Evolutionary conservation across 1,140 invertebrate genomes (phyloP).

Genomic region (Drosophila prosaltans): DNA sequence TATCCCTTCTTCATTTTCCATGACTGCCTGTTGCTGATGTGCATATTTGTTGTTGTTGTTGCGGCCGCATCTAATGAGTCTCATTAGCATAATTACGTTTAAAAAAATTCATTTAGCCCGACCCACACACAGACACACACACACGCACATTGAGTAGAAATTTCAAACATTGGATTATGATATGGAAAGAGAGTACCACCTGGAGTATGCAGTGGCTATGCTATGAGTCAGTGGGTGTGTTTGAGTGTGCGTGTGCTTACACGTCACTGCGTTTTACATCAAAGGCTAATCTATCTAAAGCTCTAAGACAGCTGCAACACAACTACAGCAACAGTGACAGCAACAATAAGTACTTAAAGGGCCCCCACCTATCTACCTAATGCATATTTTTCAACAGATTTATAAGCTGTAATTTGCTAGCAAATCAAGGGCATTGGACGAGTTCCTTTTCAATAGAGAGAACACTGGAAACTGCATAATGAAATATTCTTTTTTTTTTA

Average conservation of each 20-base stretch:
- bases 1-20: not conserved
- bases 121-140: not conserved
- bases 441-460: not conserved
- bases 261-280: slow-evolving; percentile 38
- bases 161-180: slow-evolving; percentile 37
- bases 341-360: not conserved
- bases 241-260: slow-evolving; percentile 18
- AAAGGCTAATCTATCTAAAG: slow-evolving; percentile 26
- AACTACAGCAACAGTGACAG: not conserved
- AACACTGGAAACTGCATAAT: not conserved
- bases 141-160: slow-evolving; percentile 22
- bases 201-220: slow-evolving; percentile 5
- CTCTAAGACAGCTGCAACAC: slow-evolving; percentile 18
- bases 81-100: slow-evolving; percentile 70
- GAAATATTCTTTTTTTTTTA: too few relatives aligned
- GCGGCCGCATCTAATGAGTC: slow-evolving; percentile 59
- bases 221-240: not conserved
- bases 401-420: not conserved
- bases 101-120: not conserved
- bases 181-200: not conserved
- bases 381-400: slow-evolving; percentile 2
- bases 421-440: slow-evolving; percentile 1
- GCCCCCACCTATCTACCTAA: not conserved
- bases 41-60: slow-evolving; percentile 1
- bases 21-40: not conserved